Evolutionary conservation across 2,888 invertebrate genomes (phyloP), one percentile per base, ranked within the genome.

Genomic region (Andrena chrysosceles): DNA sequence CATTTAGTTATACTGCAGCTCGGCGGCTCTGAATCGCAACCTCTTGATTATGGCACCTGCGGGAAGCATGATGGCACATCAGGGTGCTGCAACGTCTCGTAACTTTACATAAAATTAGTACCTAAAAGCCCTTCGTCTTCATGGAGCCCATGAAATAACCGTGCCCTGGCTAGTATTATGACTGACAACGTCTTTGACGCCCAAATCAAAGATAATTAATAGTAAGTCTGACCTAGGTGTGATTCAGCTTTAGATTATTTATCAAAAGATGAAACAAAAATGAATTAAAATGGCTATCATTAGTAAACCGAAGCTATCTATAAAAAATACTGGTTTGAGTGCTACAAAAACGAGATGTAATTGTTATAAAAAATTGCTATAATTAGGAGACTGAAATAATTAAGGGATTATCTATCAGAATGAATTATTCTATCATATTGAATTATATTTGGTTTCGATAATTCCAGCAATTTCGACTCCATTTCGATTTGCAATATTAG

Each of bases 91-190:
- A 80, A 75, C 81, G 87, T 83, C 89, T 93, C 93, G 92, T 93
- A 93, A 93, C 91, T 93, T 91, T 93, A 93, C 93, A 93, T 93
- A 93, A 93, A 93, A 93, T 93, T 93, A 93, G 93, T 91, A 91
- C 90, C 93, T 93, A 93, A 93, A 93, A 92, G 93, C 93, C 90
- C 91, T 90, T 90, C 71, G 85, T 76, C 69, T 90, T 91, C 89
- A 89, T 88, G 87, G 85, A 70, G 64, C 76, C 74, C 86, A 80
- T 85, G 87, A 85, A 84, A 73, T 77, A 77, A 73, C 73, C n/a
- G 62, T 63, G 54, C 52, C 48, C 26, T 1, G 35, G 29, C 42
- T 20, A 59, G n/a, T 60, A 70, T 75, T 69, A 77, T 63, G 26
- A 16, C 10, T 8, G 56, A 7, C 20, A 54, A 20, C 67, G 52